Conservation (phyloP, 53 echinoderm and acorn worm species). For the Stichopus horrens region DNA sequence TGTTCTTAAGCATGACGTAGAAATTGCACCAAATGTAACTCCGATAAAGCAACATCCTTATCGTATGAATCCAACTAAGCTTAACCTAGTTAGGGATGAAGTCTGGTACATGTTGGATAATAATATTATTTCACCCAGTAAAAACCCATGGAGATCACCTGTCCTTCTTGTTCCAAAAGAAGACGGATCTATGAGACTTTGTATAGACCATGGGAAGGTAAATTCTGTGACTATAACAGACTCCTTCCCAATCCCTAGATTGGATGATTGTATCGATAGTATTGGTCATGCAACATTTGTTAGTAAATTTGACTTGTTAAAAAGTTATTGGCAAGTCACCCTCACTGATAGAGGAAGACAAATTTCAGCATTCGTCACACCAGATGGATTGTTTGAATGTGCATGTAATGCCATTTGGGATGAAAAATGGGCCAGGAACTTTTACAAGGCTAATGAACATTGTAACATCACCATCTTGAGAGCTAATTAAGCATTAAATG, state of each 20-base stretch:
- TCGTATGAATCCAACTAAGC: not conserved
- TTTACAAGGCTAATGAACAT: not conserved
- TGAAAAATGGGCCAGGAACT: not conserved
- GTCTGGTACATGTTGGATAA: not conserved
- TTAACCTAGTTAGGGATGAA: not conserved
- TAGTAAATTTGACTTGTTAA: conserved; percentile 38
- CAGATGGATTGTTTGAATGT: conserved; percentile 6
- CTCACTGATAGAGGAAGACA: conserved; percentile 24
- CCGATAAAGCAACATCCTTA: too few relatives aligned
- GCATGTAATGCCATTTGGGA: conserved; percentile 46
- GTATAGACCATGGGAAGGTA: conserved; percentile 13
- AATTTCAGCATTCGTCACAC: conserved; percentile 37
- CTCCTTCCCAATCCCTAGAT: not conserved
- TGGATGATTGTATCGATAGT: conserved; percentile 13
- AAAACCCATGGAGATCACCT: not conserved
- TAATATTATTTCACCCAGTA: not conserved
- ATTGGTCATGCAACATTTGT: conserved; percentile 10
- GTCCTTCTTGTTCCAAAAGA: too few relatives aligned
- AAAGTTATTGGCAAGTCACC: conserved; percentile 43
- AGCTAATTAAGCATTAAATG: too few relatives aligned
- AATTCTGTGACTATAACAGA: not conserved
- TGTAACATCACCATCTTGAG: not conserved
- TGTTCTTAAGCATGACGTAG: not conserved
- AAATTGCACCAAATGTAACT: too few relatives aligned
- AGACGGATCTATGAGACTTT: not conserved